Evolutionary conservation across 2,888 invertebrate genomes (phyloP), one percentile per base, ranked within the genome.

Genomic region (Lasius platythorax): DNA sequence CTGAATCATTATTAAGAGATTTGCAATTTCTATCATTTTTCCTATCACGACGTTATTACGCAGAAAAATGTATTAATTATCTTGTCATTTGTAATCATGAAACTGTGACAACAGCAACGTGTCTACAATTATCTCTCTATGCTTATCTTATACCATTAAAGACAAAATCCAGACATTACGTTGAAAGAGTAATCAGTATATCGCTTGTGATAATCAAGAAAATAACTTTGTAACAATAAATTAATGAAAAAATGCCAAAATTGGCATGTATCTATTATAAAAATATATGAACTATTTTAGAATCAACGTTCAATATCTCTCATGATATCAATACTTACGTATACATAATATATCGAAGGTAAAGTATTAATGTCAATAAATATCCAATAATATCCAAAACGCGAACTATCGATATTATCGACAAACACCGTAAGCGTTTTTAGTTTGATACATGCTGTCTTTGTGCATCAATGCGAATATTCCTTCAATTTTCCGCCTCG

Each of bases 11-110:
- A 43, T 43, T 3, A 79, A 28, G 15, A 58, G 43, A 43, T 79
- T 72, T 58, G 6, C 23, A 58, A 70, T 79, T 30, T 78, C 30
- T 33, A 23, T 73, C 46, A 79, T 79, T 46, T 58, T 61, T 30
- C 9, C 8, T 50, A 61, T 61, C 18, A 46, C 11, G 1, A 30
- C 53, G 28, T 78, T 33, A 78, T 68, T 56, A 70, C 5, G 8
- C 8, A 61, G 4, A 72, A 61, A 37, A 8, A 33, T 15, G n/a
- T 11, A 53, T 56, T 72, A 40, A 40, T 28, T 30, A 50, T 68
- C 28, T 43, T 58, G 12, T 73, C 23, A 46, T 18, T 46, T 78
- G 23, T 23, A 64, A 78, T 79, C 23, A 46, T 40, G 18, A 72
- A 72, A 79, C 37, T 33, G 23, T 72, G 43, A 56, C 23, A n/a